Evolutionary conservation across 2,797 vertebrate species (phyloP).

Genomic region (Poecilia picta): DNA sequence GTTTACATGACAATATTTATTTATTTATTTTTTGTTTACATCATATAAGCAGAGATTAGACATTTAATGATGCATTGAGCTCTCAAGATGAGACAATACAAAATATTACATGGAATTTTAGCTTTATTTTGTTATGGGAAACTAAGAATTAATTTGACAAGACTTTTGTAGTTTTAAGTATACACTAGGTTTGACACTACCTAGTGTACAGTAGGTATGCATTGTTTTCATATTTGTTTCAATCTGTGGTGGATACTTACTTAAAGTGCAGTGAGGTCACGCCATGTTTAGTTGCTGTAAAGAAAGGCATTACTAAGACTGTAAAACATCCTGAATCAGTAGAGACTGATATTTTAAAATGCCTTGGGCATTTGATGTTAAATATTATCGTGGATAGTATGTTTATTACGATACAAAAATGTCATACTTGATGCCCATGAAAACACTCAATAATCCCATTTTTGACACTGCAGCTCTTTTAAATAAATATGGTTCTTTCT

Average conservation of each 20-base stretch:
- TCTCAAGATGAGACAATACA: not conserved
- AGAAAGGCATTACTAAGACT: not conserved
- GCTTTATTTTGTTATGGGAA: not conserved
- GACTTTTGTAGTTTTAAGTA: not conserved
- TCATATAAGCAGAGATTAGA: not conserved
- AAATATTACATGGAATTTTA: not conserved
- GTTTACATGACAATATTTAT: conserved; percentile 12
- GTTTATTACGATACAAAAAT: not conserved
- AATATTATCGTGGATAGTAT: not conserved
- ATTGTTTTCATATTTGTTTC: not conserved
- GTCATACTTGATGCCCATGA: not conserved
- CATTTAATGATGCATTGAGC: not conserved
- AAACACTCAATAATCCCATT: not conserved
- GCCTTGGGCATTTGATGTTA: not conserved
- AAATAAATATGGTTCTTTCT: not conserved
- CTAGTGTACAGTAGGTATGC: too few relatives aligned
- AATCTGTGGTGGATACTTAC: not conserved
- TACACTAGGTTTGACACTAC: not conserved
- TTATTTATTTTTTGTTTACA: not conserved
- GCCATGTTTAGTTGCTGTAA: not conserved
- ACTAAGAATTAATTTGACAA: not conserved
- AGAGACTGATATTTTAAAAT: not conserved
- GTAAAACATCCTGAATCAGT: not conserved
- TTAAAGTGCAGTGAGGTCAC: not conserved
- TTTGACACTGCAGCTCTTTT: not conserved